phyloP scores from a whole-genome alignment of 2,888 invertebrate genomes.

The Suillia variegata region DNA sequence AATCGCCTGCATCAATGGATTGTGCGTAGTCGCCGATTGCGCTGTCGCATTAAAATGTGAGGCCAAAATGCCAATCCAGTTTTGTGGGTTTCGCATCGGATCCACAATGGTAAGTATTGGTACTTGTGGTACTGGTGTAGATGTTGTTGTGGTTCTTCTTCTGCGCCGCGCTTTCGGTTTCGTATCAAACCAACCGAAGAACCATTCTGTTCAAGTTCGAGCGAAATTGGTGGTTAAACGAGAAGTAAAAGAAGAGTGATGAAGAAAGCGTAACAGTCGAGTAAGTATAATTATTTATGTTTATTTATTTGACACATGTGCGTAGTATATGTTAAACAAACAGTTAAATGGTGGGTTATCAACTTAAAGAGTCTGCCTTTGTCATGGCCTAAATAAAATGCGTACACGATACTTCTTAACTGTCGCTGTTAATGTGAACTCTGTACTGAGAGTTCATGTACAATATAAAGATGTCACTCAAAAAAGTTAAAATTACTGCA shows the following conservation, averaged over 20 bases:
- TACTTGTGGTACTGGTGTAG: slow-evolving; percentile 54
- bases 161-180: slow-evolving; percentile 42
- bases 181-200: slow-evolving; percentile 63
- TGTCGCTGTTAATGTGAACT: too few species aligned
- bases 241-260: not conserved
- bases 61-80: slow-evolving; percentile 59
- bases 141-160: slow-evolving; percentile 44
- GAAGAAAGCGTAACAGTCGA: slow-evolving; percentile 31
- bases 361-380: too few species aligned
- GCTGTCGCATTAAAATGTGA: slow-evolving; percentile 57
- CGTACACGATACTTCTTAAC: too few species aligned
- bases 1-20: slow-evolving; percentile 45
- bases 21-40: slow-evolving; percentile 41
- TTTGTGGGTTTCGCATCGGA: slow-evolving; percentile 57
- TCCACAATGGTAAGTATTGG: slow-evolving; percentile 58
- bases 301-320: not conserved
- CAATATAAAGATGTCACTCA: too few species aligned
- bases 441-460: too few species aligned
- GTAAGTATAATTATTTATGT: not conserved
- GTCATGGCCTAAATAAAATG: too few species aligned
- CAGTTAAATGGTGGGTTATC: not conserved
- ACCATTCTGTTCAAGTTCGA: slow-evolving; percentile 62
- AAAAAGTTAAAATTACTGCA: too few species aligned
- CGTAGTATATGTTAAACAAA: not conserved
- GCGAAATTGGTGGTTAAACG: not conserved